Evolutionary conservation across 2,113 vertebrate species (phyloP).

Genomic region (Bubo bubo): DNA sequence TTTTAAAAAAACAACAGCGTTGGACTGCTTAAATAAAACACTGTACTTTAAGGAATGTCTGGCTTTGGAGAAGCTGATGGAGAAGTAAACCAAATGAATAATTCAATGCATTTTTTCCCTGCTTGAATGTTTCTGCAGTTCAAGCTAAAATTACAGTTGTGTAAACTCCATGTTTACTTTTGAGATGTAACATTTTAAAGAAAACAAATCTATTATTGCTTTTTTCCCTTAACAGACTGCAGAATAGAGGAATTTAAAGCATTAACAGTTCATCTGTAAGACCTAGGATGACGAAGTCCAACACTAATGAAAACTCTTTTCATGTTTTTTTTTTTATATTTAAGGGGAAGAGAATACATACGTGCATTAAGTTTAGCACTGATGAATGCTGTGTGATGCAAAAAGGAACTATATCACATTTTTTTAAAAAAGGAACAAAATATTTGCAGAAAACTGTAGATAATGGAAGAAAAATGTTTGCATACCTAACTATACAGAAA

Average conservation of each 20-base stretch:
- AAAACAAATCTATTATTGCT: neutral
- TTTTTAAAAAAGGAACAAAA: neutral
- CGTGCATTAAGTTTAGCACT: fast-evolving
- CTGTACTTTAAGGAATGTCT: constrained; percentile 59
- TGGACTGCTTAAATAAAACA: neutral
- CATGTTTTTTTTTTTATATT: neutral
- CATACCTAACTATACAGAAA: neutral
- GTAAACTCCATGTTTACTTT: constrained; percentile 7
- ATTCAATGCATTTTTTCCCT: neutral
- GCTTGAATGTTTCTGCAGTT: neutral
- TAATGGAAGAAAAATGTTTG: neutral
- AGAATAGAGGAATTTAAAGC: constrained; percentile 30
- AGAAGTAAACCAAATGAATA: constrained; percentile 60
- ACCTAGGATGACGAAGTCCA: neutral
- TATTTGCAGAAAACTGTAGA: neutral
- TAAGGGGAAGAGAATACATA: neutral
- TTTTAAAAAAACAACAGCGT: constrained; percentile 20
- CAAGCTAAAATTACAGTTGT: constrained; percentile 26
- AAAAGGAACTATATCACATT: neutral
- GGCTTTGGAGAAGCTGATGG: constrained; percentile 70
- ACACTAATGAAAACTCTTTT: neutral
- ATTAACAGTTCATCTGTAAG: neutral
- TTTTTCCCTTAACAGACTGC: neutral
- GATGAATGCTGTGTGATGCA: neutral
- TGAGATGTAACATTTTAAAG: constrained; percentile 28